Conservation (phyloP, 2,797 vertebrate species). For the Ctenosaura bakeri region DNA sequence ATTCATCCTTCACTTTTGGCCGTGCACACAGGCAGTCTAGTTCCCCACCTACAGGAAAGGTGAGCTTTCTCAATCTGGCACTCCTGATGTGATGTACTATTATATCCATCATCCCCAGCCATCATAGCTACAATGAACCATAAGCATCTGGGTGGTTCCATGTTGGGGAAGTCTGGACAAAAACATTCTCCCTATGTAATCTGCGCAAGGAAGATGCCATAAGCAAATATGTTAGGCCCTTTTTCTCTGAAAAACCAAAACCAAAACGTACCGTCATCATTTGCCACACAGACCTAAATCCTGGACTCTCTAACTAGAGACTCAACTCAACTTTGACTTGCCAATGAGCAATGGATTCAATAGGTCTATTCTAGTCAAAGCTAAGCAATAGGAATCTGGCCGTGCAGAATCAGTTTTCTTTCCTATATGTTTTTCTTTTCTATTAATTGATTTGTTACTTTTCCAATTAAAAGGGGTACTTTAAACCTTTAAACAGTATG, state of each 20-base stretch:
- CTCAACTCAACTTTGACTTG: too few relatives aligned
- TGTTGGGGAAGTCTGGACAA: background rate
- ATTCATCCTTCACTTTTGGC: too few relatives aligned
- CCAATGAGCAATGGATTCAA: too few relatives aligned
- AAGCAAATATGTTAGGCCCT: background rate
- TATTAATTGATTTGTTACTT: too few relatives aligned
- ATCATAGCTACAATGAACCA: background rate
- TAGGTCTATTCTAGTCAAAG: too few relatives aligned
- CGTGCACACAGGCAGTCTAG: background rate
- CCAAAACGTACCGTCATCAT: background rate
- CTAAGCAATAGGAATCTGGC: too few relatives aligned
- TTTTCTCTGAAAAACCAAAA: background rate
- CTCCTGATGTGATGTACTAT: background rate
- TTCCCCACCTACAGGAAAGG: background rate
- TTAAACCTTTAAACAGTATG: background rate
- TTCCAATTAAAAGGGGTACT: too few relatives aligned
- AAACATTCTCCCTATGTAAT: background rate
- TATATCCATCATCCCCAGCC: background rate
- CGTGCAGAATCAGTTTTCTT: background rate
- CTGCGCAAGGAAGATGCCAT: too few relatives aligned
- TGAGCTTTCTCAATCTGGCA: background rate
- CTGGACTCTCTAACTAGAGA: too few relatives aligned
- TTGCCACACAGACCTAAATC: background rate
- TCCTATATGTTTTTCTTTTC: background rate
- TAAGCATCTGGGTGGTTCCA: background rate